Base-by-base conservation (phyloP, 2,888 invertebrate species). In the Globia sparganii region DNA sequence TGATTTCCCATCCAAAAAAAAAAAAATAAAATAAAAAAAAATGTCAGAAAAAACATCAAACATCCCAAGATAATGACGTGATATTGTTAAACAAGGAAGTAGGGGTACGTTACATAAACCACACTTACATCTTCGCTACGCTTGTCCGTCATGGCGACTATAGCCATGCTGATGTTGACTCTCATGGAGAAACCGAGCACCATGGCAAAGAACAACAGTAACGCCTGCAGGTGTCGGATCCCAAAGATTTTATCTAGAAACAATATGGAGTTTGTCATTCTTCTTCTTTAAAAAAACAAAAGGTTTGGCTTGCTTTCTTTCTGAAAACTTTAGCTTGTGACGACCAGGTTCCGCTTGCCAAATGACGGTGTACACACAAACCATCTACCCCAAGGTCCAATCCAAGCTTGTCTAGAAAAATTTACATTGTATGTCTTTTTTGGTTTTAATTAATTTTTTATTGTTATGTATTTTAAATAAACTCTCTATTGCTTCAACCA, bases 141-240 rank as follows among this genome's bases (percentile, higher is more conserved):
- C 90, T 97, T 92, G 21, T 98, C 97, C 0, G 98, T 97, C 72
- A 97, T 86, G 28, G 92, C 91, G 0, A 97, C 93, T 15, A 72
- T 97, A 95, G 73, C 94, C 92, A 98, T 97, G 21, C 97, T 97
- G 71, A 97, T 95, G 90, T 97, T 97, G 25, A 97, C 97, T 82
- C 98, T 95, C 89, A 97, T 97, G 25, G 97, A 96, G 88, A 97
- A 98, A 69, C 97, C 97, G 5, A 97, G 94, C 1, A 97, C 92
- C 80, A 97, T 96, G 0, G 97, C 96, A 0, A 97, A 86, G 83
- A 97, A 97, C 77, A 98, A 92, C 85, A 98, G 89, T 0, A 97
- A 78, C 0, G 96, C 94, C 88, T 98, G 97, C 3, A 97, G 85
- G 89, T 98, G 98, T 8, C 98, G 95, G 69, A 97, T 75, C 0